These are phyloP conservation scores for Chalcosyrphus nemorum DNA, from an alignment of 2,888 invertebrate genomes.

Conservation along the genomic window DNA sequence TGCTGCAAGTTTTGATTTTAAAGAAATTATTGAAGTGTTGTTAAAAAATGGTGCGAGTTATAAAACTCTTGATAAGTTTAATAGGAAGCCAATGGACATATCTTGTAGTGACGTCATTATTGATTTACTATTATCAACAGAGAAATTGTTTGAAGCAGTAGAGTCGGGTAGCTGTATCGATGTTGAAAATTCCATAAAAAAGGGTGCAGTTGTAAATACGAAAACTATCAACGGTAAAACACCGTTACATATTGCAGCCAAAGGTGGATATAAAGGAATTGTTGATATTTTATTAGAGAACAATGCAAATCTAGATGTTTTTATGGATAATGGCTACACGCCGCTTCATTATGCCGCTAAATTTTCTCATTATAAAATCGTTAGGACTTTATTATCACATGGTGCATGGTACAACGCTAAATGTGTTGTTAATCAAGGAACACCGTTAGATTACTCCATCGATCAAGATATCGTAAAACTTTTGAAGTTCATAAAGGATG, in stretches of 20 bases:
- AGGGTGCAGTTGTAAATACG: background rate
- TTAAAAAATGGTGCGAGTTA: constrained; percentile 29
- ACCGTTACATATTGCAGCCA: constrained; percentile 58
- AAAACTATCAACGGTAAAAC: background rate
- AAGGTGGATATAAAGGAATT: constrained; percentile 74
- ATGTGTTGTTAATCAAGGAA: background rate
- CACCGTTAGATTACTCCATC: constrained; percentile 7
- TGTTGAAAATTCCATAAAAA: background rate
- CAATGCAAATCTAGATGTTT: constrained; percentile 55
- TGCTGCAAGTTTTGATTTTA: background rate
- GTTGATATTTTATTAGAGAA: constrained; percentile 60
- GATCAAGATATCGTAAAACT: background rate
- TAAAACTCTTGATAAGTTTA: background rate
- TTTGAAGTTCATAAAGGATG: background rate
- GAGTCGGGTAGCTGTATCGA: background rate
- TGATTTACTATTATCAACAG: background rate
- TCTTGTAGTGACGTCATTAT: background rate
- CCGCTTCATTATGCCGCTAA: constrained; percentile 26
- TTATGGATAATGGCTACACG: background rate
- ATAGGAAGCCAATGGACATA: background rate
- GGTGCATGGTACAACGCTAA: constrained; percentile 13
- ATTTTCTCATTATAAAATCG: background rate
- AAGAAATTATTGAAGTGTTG: constrained; percentile 16
- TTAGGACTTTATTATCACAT: background rate
- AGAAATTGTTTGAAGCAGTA: background rate